These are phyloP conservation scores for Mantis religiosa DNA, from an alignment of 2,888 invertebrate species.

Conservation along the genomic window DNA sequence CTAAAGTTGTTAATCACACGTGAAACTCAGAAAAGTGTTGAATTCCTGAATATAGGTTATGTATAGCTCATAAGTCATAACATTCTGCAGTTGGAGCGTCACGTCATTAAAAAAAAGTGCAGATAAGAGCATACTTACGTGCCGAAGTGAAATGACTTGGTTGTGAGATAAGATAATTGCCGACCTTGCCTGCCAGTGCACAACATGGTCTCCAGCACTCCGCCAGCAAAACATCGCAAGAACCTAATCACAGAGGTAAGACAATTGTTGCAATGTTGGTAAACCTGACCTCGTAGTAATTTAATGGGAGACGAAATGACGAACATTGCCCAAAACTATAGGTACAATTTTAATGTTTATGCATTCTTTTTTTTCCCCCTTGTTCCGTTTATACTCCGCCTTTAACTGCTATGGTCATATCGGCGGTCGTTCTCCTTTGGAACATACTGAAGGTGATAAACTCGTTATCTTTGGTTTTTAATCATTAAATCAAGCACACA, in stretches of 20 bases:
- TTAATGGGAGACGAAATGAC: background rate
- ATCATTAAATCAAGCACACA: too few relatives aligned
- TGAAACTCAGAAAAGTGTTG: too few relatives aligned
- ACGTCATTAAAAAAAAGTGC: background rate
- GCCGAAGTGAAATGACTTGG: background rate
- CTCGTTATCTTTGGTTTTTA: too few relatives aligned
- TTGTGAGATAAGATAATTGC: background rate
- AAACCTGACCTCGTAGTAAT: background rate
- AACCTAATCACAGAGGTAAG: background rate
- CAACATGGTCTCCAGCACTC: conserved; percentile 22
- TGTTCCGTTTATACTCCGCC: too few relatives aligned
- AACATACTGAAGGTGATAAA: too few relatives aligned
- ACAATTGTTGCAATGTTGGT: background rate
- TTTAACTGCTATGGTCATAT: too few relatives aligned
- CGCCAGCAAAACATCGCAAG: background rate
- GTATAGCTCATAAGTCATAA: too few relatives aligned
- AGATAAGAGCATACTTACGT: background rate
- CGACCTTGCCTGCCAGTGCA: background rate
- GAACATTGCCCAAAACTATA: too few relatives aligned
- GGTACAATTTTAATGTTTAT: background rate
- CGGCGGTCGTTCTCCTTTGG: too few relatives aligned
- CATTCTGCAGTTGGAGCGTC: background rate
- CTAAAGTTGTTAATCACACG: too few relatives aligned
- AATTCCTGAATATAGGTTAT: too few relatives aligned
- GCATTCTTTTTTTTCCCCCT: too few relatives aligned